Evolutionary conservation across 2,113 vertebrate genomes (phyloP).

Genomic region (Corydoras maculifer): DNA sequence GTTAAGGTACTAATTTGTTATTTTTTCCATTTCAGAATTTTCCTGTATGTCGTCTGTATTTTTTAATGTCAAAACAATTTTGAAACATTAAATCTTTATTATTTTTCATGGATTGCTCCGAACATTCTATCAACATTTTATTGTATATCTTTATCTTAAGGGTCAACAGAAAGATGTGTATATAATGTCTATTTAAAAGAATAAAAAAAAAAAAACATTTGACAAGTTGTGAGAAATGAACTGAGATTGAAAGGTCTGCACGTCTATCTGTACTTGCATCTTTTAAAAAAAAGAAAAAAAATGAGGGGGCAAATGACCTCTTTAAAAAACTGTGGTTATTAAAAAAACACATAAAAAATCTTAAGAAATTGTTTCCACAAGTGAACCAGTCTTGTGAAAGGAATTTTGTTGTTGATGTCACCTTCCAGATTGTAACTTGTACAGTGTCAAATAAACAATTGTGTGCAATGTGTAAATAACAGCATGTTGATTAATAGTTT

Average conservation of each 20-base stretch:
- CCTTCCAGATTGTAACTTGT: conserved; percentile 76
- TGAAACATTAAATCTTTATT: neutral
- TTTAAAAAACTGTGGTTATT: conserved; percentile 70
- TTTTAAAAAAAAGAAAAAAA: conserved; percentile 59
- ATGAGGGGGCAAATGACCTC: conserved; percentile 58
- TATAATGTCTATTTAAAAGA: conserved; percentile 33
- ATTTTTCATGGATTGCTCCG: conserved; percentile 23
- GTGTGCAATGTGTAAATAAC: conserved; percentile 77
- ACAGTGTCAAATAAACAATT: conserved; percentile 78
- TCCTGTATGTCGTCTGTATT: conserved; percentile 25
- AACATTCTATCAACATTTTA: conserved; percentile 21
- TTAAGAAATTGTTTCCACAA: conserved; percentile 55
- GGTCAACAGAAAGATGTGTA: conserved; percentile 41
- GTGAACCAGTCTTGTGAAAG: conserved; percentile 72
- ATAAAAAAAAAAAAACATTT: conserved; percentile 25
- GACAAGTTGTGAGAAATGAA: conserved; percentile 56
- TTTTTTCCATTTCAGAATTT: conserved; percentile 36
- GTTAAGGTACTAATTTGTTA: conserved; percentile 23
- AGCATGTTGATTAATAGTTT: conserved; percentile 80
- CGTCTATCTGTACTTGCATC: conserved; percentile 77
- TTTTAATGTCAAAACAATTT: conserved; percentile 24
- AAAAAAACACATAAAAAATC: conserved; percentile 50
- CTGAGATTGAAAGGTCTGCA: conserved; percentile 66
- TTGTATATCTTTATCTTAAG: conserved; percentile 33
- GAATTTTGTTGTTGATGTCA: conserved; percentile 75